phyloP scores from a whole-genome alignment of 1,140 invertebrate species.

The Hyles vespertilio region DNA sequence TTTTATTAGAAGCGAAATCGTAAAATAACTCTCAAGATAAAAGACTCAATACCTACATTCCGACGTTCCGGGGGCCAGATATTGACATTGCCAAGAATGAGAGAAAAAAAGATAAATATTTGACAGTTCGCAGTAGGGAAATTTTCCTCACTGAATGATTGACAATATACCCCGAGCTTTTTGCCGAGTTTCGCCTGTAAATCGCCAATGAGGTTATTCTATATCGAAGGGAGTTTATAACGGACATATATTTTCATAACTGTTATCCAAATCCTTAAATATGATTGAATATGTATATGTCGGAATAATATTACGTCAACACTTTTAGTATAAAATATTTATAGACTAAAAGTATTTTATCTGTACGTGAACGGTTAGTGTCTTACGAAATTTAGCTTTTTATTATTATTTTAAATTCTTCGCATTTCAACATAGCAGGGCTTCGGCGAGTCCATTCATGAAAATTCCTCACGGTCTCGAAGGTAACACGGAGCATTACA shows the following conservation, averaged over 20 bases:
- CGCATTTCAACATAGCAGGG: too few species aligned
- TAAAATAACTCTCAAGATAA: conserved; percentile 42
- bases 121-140: conserved; percentile 47
- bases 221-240: conserved; percentile 26
- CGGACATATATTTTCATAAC: conserved; percentile 14
- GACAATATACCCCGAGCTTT: conserved; percentile 34
- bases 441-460: too few species aligned
- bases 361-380: too few species aligned
- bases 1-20: conserved; percentile 39
- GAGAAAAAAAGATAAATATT: conserved; percentile 61
- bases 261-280: conserved; percentile 5
- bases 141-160: conserved; percentile 43
- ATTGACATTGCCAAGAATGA: conserved; percentile 49
- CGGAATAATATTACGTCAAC: too few species aligned
- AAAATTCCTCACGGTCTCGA: neutral
- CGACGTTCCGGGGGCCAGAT: conserved; percentile 37
- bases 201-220: conserved; percentile 33
- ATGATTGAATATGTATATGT: too few species aligned
- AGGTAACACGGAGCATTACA: neutral
- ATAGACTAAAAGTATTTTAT: too few species aligned
- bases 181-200: conserved; percentile 32
- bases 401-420: too few species aligned
- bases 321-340: too few species aligned
- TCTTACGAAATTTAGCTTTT: too few species aligned
- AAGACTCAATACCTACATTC: conserved; percentile 51